Base-by-base conservation (phyloP, 2,113 vertebrate genomes). In the Myiagra hebetior region DNA sequence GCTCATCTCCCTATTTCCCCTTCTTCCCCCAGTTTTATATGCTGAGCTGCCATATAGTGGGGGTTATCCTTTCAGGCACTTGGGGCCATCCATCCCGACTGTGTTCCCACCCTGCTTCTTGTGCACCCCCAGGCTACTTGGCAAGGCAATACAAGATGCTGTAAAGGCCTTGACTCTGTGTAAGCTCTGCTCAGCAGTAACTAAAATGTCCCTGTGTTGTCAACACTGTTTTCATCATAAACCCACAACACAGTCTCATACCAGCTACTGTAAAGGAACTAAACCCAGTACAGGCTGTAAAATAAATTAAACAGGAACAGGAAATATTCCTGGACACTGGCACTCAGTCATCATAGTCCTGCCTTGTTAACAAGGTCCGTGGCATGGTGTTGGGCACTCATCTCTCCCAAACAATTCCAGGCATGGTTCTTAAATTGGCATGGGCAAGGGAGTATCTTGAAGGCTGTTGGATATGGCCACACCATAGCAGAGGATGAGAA, bases 81-180 rank as follows among this genome's bases (percentile, higher is more conserved):
- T 64, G 65, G 26, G 3, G 7, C 41, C 24, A 39, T 12, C 50
- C 68, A 27, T 62, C 49, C 74, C 0, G 0, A 0, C 24, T 39
- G 8, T 76, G n/a, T 33, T 11, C 17, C 28, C 41, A 69, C 30
- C 13, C 22, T 13, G 0, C 11, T 73, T 26, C 56, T 76, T 63
- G n/a, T 67, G 42, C 24, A 28, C 9, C n/a, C 8, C 3, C 33
- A 47, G 44, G 28, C 31, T 46, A 1, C 39, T 41, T 7, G 33
- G 44, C 22, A 35, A 9, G 8, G 18, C 62, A n/a, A 17, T 6
- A 3, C 35, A 20, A 64, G 44, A 31, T 2, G 11, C n/a, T 67
- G 27, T 42, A 39, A 52, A 72, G 30, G 23, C 42, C 27, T 80
- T 53, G 41, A 16, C 10, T 20, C 17, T 84, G 24, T 57, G 12